A percentile compares a stretch with the other conserved stretches of the same genome.
Conservation (phyloP, 2,797 vertebrate species). For the Lophius americanus region DNA sequence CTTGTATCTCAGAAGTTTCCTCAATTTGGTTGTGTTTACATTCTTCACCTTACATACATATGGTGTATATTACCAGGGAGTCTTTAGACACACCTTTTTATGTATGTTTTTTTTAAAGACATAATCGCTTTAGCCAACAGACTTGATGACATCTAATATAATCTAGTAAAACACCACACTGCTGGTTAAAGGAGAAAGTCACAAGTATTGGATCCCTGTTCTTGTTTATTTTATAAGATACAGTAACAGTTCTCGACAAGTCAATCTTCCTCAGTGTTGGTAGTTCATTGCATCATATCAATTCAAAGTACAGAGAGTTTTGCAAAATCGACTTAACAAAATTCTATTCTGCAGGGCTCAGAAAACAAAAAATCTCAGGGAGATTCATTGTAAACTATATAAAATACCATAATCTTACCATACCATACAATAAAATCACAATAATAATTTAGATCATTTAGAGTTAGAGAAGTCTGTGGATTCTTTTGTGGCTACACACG, state of each 20-base stretch:
- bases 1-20: too few relatives aligned
- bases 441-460: too few relatives aligned
- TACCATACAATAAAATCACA: too few relatives aligned
- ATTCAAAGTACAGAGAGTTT: constrained; percentile 7
- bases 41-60: too few relatives aligned
- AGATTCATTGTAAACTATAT: not conserved
- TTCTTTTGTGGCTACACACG: not conserved
- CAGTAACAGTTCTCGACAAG: not conserved
- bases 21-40: too few relatives aligned
- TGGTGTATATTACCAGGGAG: too few relatives aligned
- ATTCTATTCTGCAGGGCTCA: not conserved
- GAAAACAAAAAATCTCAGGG: not conserved
- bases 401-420: not conserved
- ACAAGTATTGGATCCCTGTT: not conserved
- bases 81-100: too few relatives aligned
- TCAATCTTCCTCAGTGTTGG: not conserved
- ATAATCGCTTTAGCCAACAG: not conserved
- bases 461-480: not conserved
- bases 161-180: not conserved
- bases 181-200: not conserved
- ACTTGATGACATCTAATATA: not conserved
- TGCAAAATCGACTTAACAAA: constrained; percentile 7
- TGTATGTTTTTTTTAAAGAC: not conserved
- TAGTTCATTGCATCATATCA: not conserved
- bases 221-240: constrained; percentile 10